Base-by-base conservation (phyloP, 2,113 vertebrate genomes). In the Hiodon alosoides region DNA sequence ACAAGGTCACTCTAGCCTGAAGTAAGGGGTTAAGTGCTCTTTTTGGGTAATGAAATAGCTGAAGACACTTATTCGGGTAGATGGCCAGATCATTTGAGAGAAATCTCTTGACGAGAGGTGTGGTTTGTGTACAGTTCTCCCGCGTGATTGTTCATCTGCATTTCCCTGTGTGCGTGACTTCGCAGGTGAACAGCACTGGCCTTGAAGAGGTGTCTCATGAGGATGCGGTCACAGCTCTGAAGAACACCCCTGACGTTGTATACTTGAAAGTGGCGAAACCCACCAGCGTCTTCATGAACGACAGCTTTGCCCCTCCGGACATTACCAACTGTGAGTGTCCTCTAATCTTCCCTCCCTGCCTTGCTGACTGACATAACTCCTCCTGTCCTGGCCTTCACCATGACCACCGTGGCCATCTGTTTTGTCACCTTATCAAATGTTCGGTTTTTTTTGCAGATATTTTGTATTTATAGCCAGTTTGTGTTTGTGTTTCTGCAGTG, bases 191-290 rank as follows among this genome's bases (percentile, higher is more conserved):
- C 76, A 86, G 85, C 73, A 87, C 93, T 73, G 96, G 95, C 82
- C 91, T 99, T 82, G 96, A 98, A 87, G 97, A 99, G 83, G 97
- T 99, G 78, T 94, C 92, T 81, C 97, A 99, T 52, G 97, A 99
- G 89, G 97, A 98, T 76, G 97, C 97, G 16, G 97, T 99, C 81
- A 92, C 95, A 16, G 97, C 96, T 81, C 92, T 99, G 85, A 99
- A 99, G 88, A 98, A 98, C 58, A 99, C 97, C 3, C 92, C 95
- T 47, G 97, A 99, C 74, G 95, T 96, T 8, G 97, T 99, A 76
- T 96, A 94, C 85, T 91, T 99, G 79, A 96, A 95, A 82, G 95
- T 99, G 77, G 94, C 96, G 78, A 98, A 98, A 85, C 96, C 95
- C 76, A 94, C 92, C 80, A 94, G 94, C 78, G 86, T 98, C 80